Evolutionary conservation across 1,140 invertebrate genomes (phyloP).

Genomic region (Paramacrobiotus metropolitanus): DNA sequence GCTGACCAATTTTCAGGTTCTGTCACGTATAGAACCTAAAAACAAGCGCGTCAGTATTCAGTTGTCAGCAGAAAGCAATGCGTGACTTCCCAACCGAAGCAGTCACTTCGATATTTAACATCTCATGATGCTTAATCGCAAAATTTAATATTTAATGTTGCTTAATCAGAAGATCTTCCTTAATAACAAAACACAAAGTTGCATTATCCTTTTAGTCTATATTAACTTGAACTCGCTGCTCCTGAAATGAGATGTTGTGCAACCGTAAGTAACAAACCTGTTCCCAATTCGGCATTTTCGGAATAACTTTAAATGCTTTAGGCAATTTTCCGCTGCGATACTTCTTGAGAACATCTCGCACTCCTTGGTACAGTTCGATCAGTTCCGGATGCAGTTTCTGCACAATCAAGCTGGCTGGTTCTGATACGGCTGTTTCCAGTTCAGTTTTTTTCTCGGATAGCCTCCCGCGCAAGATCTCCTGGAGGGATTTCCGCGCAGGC

Average conservation of each 20-base stretch:
- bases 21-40: conserved; percentile 56
- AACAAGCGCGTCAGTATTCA: too few relatives aligned
- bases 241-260: too few relatives aligned
- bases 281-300: conserved; percentile 81
- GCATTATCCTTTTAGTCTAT: too few relatives aligned
- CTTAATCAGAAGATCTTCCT: too few relatives aligned
- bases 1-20: conserved; percentile 41
- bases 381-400: conserved; percentile 49
- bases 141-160: too few relatives aligned
- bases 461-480: conserved; percentile 74
- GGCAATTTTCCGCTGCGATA: conserved; percentile 89
- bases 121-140: too few relatives aligned
- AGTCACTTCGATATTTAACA: too few relatives aligned
- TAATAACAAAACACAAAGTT: too few relatives aligned
- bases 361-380: conserved; percentile 60
- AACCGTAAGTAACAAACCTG: too few relatives aligned
- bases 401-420: conserved; percentile 26
- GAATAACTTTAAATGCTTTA: conserved; percentile 92
- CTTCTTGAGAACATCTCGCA: conserved; percentile 53
- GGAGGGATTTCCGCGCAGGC: conserved; percentile 39
- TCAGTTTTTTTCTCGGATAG: conserved; percentile 77
- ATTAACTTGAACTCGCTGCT: too few relatives aligned
- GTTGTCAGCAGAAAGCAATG: too few relatives aligned
- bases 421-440: conserved; percentile 57
- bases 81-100: too few relatives aligned